Conservation (phyloP, 1,140 invertebrate species). For the Pseudachorutes palmiensis region DNA sequence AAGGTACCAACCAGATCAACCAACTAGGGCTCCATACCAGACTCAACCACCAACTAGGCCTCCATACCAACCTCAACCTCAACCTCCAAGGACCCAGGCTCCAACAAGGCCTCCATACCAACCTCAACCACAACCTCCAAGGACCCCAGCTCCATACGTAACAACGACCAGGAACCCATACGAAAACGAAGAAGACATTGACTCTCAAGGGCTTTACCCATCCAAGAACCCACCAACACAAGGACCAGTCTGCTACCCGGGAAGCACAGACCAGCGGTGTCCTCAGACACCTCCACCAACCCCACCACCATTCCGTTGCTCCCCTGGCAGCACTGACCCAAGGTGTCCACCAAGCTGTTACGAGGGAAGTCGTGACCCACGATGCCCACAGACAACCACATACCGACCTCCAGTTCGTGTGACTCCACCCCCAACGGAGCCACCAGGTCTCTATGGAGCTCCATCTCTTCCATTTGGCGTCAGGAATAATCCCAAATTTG, state of each 20-base stretch:
- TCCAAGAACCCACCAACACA: conserved; percentile 11
- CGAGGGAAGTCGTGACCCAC: neutral
- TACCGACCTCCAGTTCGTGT: neutral
- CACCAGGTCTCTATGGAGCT: conserved; percentile 32
- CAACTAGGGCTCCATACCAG: conserved; percentile 8
- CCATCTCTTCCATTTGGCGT: conserved; percentile 35
- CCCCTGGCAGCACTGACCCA: neutral
- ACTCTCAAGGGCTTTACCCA: conserved; percentile 25
- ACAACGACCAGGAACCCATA: neutral
- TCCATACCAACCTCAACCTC: conserved; percentile 19
- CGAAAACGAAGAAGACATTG: conserved; percentile 15
- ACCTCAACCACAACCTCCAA: conserved; percentile 16
- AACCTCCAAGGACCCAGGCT: conserved; percentile 3
- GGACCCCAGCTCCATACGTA: conserved; percentile 9
- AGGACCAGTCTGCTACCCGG: conserved; percentile 16
- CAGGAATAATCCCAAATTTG: conserved; percentile 38
- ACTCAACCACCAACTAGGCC: conserved; percentile 10
- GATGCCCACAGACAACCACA: neutral
- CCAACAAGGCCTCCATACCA: neutral
- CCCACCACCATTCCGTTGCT: conserved; percentile 18
- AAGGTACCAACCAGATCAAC: conserved; percentile 8
- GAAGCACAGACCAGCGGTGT: conserved; percentile 12
- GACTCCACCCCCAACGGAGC: conserved; percentile 8
- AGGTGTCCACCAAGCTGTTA: neutral
- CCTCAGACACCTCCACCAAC: conserved; percentile 13